These are phyloP conservation scores for Clepsis dumicolana DNA, from an alignment of 2,888 invertebrate species.

Conservation along the genomic window DNA sequence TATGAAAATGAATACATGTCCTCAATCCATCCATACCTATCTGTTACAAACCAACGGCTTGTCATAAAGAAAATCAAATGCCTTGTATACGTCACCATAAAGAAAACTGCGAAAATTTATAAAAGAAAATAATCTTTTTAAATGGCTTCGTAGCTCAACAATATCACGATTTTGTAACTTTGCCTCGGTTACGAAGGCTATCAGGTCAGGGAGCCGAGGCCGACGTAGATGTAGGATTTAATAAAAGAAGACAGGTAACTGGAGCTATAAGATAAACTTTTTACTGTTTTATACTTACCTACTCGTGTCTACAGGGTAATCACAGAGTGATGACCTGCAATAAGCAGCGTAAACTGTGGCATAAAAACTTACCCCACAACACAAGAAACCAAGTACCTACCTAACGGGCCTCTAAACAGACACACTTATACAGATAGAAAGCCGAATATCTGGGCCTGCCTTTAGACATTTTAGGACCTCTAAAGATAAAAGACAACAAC, in stretches of 20 bases:
- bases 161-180: conserved; percentile 11
- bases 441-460: too few species aligned
- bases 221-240: background rate
- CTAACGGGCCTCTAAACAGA: too few species aligned
- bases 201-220: background rate
- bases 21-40: too few species aligned
- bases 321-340: too few species aligned
- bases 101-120: background rate
- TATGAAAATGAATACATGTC: too few species aligned
- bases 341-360: too few species aligned
- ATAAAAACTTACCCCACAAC: too few species aligned
- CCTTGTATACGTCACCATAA: background rate
- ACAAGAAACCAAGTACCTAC: too few species aligned
- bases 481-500: background rate
- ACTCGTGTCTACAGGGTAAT: background rate
- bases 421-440: too few species aligned
- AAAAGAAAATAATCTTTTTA: background rate
- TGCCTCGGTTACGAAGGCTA: background rate
- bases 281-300: background rate
- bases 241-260: conserved; percentile 13
- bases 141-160: background rate
- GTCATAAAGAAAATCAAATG: background rate
- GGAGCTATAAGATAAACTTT: background rate
- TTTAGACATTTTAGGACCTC: background rate
- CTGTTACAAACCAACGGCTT: background rate